Evolutionary conservation across 1,140 invertebrate genomes (phyloP).

Genomic region (Psix sp.): DNA sequence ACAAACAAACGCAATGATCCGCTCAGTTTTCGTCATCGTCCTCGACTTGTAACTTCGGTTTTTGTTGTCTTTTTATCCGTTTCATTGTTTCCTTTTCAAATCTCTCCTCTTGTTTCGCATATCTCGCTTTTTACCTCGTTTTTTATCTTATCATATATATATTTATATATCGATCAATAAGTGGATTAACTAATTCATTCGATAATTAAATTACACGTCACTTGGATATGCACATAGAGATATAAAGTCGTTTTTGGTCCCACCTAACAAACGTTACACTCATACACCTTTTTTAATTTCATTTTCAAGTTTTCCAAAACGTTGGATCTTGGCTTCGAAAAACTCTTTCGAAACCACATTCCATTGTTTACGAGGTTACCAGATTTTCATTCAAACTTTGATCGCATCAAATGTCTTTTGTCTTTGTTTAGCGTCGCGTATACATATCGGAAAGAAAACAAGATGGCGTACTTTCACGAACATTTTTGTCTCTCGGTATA

Average conservation of each 20-base stretch:
- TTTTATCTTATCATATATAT: slow-evolving; percentile 54
- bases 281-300: slow-evolving; percentile 65
- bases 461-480: slow-evolving; percentile 44
- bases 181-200: slow-evolving; percentile 75
- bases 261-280: slow-evolving; percentile 78
- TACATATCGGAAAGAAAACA: slow-evolving; percentile 60
- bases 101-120: slow-evolving; percentile 49
- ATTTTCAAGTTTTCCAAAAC: slow-evolving; percentile 7
- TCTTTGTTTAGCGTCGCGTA: slow-evolving; percentile 61
- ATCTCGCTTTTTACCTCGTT: slow-evolving; percentile 37
- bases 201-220: slow-evolving; percentile 77
- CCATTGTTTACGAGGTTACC: too few species aligned
- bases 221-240: slow-evolving; percentile 77
- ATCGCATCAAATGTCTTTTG: too few species aligned
- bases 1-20: slow-evolving; percentile 76
- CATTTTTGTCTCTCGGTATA: slow-evolving; percentile 22
- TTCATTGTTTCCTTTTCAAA: slow-evolving; percentile 32
- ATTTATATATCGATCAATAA: slow-evolving; percentile 71
- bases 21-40: slow-evolving; percentile 68
- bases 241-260: slow-evolving; percentile 78
- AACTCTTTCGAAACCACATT: neutral
- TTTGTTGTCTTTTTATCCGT: slow-evolving; percentile 37
- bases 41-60: slow-evolving; percentile 68
- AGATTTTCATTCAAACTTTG: too few species aligned
- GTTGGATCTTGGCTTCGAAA: too few species aligned